These are phyloP conservation scores for Coluber constrictor DNA, from an alignment of 2,797 vertebrate genomes.

Conservation along the genomic window DNA sequence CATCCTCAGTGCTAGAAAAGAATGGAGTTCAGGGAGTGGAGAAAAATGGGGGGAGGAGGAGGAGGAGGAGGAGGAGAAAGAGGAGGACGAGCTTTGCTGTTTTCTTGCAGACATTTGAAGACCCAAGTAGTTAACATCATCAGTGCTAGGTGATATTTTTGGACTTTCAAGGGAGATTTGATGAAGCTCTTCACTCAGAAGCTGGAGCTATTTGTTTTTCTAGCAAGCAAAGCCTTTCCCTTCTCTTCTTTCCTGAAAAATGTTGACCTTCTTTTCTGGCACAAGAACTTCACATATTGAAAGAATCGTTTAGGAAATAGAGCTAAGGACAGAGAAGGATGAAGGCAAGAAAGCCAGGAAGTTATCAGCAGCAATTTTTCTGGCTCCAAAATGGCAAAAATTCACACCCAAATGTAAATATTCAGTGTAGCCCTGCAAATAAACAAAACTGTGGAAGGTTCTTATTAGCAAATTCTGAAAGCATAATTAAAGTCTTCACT, in stretches of 20 bases:
- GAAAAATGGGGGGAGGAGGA: background rate
- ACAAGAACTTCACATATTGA: background rate
- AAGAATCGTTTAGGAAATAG: background rate
- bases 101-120: background rate
- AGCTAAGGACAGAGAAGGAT: background rate
- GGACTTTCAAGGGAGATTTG: background rate
- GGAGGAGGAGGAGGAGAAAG: background rate
- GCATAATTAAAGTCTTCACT: slow-evolving; percentile 30
- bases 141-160: background rate
- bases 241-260: background rate
- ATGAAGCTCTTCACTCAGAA: background rate
- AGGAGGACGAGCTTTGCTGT: background rate
- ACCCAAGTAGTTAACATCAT: background rate
- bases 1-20: background rate
- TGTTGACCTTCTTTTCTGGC: background rate
- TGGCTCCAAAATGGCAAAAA: background rate
- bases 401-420: background rate
- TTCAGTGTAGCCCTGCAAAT: background rate
- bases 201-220: background rate
- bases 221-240: background rate
- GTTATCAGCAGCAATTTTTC: background rate
- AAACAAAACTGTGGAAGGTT: background rate
- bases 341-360: background rate
- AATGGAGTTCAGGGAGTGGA: too few relatives aligned
- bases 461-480: slow-evolving; percentile 24